Evolutionary conservation across 2,113 vertebrate genomes (phyloP).

Genomic region (Sylvicapra grimmia): DNA sequence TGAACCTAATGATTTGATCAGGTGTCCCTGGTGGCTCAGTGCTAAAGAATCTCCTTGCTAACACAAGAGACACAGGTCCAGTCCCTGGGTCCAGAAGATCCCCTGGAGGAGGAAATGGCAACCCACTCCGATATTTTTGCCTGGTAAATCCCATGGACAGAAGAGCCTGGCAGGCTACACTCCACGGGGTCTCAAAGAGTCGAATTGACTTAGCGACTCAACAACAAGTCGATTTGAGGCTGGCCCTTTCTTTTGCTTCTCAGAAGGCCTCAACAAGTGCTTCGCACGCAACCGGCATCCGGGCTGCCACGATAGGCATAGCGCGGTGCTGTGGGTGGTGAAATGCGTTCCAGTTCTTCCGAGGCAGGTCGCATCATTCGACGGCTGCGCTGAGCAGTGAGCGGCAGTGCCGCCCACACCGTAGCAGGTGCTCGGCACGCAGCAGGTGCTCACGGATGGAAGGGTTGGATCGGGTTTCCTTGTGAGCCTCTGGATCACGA

Average conservation of each 20-base stretch:
- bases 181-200: not conserved
- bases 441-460: not conserved
- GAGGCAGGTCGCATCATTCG: not conserved
- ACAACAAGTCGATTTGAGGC: not conserved
- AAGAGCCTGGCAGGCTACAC: not conserved
- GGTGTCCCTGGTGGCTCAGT: not conserved
- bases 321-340: accelerated
- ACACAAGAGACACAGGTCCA: not conserved
- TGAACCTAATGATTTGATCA: accelerated
- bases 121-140: not conserved
- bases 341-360: not conserved
- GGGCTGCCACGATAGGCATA: accelerated
- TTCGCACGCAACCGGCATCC: accelerated
- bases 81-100: not conserved
- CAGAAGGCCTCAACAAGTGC: not conserved
- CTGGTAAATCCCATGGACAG: not conserved
- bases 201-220: not conserved
- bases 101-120: not conserved
- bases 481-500: not conserved
- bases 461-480: accelerated
- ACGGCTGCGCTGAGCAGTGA: not conserved
- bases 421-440: not conserved
- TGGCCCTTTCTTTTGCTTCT: not conserved
- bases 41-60: not conserved
- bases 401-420: not conserved